Evolutionary conservation across 1,140 invertebrate species (phyloP), one percentile per base, ranked within the genome.

Genomic region (Pseudomyrmex cubaensis): DNA sequence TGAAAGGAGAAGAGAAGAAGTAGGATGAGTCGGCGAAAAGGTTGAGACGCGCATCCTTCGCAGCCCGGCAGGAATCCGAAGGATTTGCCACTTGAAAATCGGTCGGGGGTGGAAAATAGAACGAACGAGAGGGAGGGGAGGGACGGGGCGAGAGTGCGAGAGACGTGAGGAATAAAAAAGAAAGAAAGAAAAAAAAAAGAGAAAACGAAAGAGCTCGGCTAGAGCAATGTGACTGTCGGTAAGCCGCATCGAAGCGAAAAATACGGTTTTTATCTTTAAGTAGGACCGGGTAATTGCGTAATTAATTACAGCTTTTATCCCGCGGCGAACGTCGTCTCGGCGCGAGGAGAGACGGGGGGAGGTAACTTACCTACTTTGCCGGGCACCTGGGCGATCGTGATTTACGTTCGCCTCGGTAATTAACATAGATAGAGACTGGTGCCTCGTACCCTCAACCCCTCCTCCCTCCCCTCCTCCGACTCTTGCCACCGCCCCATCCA

Each of bases 211-310:
- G 66, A 72, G 66, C 66, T 35, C 35, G 50, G 63, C 46, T 72
- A 59, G 69, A 80, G 64, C 78, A 70, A 73, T 70, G 69, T 80
- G 67, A 72, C 85, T 66, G 73, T 63, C 63, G 52, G 85, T 85
- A 90, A 89, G 85, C 88, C 87, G 89, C 90, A 93, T 93, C 92
- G 92, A 92, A 92, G 89, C 89, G 91, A 93, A 92, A 93, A 93
- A 92, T 92, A 92, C 90, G 90, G 86, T 91, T 92, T 92, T 93
- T 92, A 92, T 93, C 89, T 92, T 77, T 87, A 82, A 83, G 91
- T 85, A 74, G 83, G 72, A 82, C 83, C 82, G 90, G 90, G 89
- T 93, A 93, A 93, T 92, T 92, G 90, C 90, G 91, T 92, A 93
- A 93, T 93, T 92, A 93, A 93, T 93, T 93, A 91, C 89, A 69